Percentiles rank a stretch among this genome's conserved stretches.
Evolutionary conservation across 2,888 invertebrate genomes (phyloP).

Genomic region (Linnaemya tessellans): DNA sequence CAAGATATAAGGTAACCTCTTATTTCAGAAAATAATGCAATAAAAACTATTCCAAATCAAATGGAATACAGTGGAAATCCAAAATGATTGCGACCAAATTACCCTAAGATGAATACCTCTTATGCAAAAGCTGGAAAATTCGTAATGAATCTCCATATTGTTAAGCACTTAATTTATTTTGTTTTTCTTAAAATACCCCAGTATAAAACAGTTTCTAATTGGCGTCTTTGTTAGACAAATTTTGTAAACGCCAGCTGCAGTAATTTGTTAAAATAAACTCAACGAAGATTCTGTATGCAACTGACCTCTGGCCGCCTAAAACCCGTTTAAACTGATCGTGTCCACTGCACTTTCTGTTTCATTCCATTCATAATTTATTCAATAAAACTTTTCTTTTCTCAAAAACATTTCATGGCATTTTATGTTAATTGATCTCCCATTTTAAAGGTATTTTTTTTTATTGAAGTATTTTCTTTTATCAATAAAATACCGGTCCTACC

Average conservation of each 20-base stretch:
- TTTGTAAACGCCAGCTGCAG: background rate
- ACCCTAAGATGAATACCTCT: too few relatives aligned
- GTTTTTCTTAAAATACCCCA: too few relatives aligned
- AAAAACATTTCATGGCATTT: background rate
- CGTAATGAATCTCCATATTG: too few relatives aligned
- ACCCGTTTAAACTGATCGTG: background rate
- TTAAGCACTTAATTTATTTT: too few relatives aligned
- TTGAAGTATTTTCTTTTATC: background rate
- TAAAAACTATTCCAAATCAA: too few relatives aligned
- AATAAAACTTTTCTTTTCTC: background rate
- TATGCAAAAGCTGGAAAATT: too few relatives aligned
- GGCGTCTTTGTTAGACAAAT: too few relatives aligned
- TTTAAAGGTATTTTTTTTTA: background rate
- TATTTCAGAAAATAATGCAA: too few relatives aligned
- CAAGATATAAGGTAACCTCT: too few relatives aligned
- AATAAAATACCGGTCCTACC: conserved; percentile 37
- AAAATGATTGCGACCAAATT: too few relatives aligned
- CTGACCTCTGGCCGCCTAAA: background rate
- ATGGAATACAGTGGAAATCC: too few relatives aligned
- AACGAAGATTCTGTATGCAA: background rate
- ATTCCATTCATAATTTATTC: conserved; percentile 26
- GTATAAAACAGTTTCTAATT: too few relatives aligned
- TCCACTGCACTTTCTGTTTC: conserved; percentile 22
- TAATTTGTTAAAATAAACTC: background rate
- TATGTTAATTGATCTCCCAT: conserved; percentile 30